Evolutionary conservation across 2,888 invertebrate genomes (phyloP).

Genomic region (Serripes groenlandicus): DNA sequence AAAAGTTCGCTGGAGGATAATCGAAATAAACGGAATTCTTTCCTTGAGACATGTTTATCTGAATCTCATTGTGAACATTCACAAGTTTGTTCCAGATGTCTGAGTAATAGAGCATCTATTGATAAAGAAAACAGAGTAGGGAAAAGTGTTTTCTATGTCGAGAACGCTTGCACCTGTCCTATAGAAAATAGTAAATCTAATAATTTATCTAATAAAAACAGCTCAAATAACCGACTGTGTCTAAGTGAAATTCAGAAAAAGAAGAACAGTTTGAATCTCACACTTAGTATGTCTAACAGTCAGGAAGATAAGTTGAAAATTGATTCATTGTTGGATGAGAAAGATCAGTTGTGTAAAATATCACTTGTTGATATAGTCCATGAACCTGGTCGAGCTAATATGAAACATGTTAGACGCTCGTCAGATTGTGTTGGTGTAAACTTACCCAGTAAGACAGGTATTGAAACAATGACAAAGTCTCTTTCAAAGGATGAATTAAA

Average conservation of each 20-base stretch:
- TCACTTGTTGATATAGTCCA: slow-evolving; percentile 71
- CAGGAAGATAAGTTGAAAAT: background rate
- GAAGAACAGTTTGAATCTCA: slow-evolving; percentile 45
- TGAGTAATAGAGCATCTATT: slow-evolving; percentile 28
- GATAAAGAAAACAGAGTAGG: slow-evolving; percentile 38
- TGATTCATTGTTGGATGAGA: background rate
- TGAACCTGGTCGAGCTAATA: slow-evolving; percentile 68
- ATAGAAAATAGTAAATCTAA: background rate
- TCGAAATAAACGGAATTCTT: background rate
- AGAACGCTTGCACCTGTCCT: background rate
- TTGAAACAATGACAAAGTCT: background rate
- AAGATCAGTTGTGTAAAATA: slow-evolving; percentile 66
- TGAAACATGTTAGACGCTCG: slow-evolving; percentile 68
- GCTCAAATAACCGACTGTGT: background rate
- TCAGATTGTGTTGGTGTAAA: slow-evolving; percentile 17
- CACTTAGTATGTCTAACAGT: slow-evolving; percentile 35
- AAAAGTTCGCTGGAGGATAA: background rate
- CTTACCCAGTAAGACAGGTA: background rate
- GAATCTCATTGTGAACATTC: slow-evolving; percentile 4
- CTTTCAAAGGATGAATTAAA: slow-evolving; percentile 68
- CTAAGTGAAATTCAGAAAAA: slow-evolving; percentile 37
- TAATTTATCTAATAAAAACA: background rate
- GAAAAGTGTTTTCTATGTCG: slow-evolving; percentile 64
- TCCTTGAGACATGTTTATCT: background rate
- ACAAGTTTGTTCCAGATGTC: background rate